phyloP scores from a whole-genome alignment of 1,140 invertebrate genomes.

The Ostrea denselamellosa region DNA sequence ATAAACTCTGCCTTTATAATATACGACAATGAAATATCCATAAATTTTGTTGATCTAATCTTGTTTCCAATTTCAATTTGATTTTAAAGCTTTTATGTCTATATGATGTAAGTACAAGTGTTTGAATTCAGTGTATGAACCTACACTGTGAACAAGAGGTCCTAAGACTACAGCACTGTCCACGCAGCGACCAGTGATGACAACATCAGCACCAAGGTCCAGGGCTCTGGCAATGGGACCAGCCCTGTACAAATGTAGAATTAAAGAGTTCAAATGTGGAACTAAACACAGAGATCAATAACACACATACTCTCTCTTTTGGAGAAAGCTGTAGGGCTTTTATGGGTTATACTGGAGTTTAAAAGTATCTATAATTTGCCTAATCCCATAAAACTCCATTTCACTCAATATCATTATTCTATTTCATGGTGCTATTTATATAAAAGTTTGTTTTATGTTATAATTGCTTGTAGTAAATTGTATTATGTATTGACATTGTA shows the following conservation, averaged over 20 bases:
- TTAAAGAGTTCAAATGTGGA: not conserved
- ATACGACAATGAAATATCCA: not conserved
- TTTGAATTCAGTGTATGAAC: not conserved
- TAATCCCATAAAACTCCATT: no score
- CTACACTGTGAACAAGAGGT: constrained; percentile 79
- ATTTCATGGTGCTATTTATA: no score
- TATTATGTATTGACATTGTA: no score
- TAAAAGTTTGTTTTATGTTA: no score
- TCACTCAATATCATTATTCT: no score
- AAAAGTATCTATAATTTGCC: no score
- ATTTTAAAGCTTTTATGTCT: no score
- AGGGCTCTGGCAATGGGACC: constrained; percentile 80
- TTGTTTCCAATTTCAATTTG: not conserved
- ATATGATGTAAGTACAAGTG: no score
- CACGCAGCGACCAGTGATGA: constrained; percentile 81
- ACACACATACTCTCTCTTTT: not conserved
- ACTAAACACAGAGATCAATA: not conserved
- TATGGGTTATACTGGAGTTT: no score
- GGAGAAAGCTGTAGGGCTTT: no score
- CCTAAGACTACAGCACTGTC: constrained; percentile 81
- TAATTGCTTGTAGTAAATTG: no score
- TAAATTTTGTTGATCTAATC: not conserved
- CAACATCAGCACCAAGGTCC: constrained; percentile 81
- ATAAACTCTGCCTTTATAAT: not conserved
- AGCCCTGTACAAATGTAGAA: constrained; percentile 70